These are phyloP conservation scores for Xylophagus ater DNA, from an alignment of 2,888 invertebrate species.

Conservation along the genomic window DNA sequence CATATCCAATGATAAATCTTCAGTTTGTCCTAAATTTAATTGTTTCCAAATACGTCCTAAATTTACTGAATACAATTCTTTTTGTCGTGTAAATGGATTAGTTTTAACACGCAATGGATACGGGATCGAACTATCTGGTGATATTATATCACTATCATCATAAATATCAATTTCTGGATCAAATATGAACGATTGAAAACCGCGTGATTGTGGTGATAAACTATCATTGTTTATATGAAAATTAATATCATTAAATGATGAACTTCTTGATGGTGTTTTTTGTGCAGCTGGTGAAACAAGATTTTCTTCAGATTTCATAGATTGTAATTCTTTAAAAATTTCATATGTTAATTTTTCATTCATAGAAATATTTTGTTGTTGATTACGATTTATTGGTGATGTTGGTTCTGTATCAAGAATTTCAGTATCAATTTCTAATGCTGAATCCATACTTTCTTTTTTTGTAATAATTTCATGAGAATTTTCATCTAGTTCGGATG, in stretches of 20 bases:
- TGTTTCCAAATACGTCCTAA: slow-evolving; percentile 49
- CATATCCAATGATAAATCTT: slow-evolving; percentile 19
- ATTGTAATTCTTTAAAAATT: slow-evolving; percentile 22
- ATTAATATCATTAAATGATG: slow-evolving; percentile 21
- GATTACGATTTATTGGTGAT: slow-evolving; percentile 3
- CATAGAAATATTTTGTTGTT: slow-evolving; percentile 17
- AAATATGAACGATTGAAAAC: slow-evolving; percentile 20
- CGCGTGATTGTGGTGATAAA: slow-evolving; percentile 15
- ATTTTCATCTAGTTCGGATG: too few species aligned
- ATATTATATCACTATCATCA: slow-evolving; percentile 26
- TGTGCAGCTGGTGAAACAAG: background rate
- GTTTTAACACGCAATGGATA: slow-evolving; percentile 23
- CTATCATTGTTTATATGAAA: slow-evolving; percentile 14
- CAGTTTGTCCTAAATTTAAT: slow-evolving; percentile 23
- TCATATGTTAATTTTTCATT: slow-evolving; percentile 24
- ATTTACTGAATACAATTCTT: slow-evolving; percentile 44
- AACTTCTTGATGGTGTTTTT: slow-evolving; percentile 16
- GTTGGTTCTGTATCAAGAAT: slow-evolving; percentile 1
- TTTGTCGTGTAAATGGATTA: slow-evolving; percentile 30
- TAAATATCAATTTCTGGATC: slow-evolving; percentile 20
- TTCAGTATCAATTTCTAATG: slow-evolving; percentile 14
- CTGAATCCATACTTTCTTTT: slow-evolving; percentile 16
- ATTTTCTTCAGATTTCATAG: slow-evolving; percentile 14
- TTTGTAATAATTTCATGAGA: slow-evolving; percentile 13
- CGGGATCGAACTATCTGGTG: slow-evolving; percentile 21